These are phyloP conservation scores for Brenthis daphne DNA, from an alignment of 2,888 invertebrate species.

Conservation along the genomic window DNA sequence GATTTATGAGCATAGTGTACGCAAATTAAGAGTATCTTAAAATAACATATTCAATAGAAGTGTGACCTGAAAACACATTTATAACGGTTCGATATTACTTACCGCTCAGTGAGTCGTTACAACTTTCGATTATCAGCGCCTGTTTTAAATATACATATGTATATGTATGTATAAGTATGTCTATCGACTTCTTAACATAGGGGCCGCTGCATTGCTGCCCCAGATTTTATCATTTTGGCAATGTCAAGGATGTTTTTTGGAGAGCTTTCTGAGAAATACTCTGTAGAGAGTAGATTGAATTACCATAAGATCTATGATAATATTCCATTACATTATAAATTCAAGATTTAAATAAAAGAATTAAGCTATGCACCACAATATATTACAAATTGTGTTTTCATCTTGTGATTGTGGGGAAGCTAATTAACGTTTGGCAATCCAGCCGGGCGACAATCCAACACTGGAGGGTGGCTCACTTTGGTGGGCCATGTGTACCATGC, in stretches of 20 bases:
- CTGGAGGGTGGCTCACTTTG: too few species aligned
- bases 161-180: background rate
- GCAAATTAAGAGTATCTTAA: background rate
- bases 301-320: too few species aligned
- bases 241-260: constrained; percentile 32
- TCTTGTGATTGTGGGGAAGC: too few species aligned
- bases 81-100: constrained; percentile 42
- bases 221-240: constrained; percentile 26
- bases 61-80: constrained; percentile 41
- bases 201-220: constrained; percentile 24
- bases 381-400: too few species aligned
- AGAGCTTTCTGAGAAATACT: background rate
- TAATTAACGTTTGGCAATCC: too few species aligned
- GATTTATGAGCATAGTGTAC: background rate
- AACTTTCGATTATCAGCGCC: constrained; percentile 43
- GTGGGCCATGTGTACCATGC: too few species aligned
- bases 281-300: too few species aligned
- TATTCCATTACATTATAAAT: too few species aligned
- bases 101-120: constrained; percentile 34
- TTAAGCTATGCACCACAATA: too few species aligned
- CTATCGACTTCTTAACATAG: constrained; percentile 20
- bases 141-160: constrained; percentile 9
- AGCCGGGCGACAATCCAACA: too few species aligned
- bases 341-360: too few species aligned
- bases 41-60: constrained; percentile 16